Evolutionary conservation across 2,888 invertebrate genomes (phyloP).

Genomic region (Acanthosoma haemorrhoidale): DNA sequence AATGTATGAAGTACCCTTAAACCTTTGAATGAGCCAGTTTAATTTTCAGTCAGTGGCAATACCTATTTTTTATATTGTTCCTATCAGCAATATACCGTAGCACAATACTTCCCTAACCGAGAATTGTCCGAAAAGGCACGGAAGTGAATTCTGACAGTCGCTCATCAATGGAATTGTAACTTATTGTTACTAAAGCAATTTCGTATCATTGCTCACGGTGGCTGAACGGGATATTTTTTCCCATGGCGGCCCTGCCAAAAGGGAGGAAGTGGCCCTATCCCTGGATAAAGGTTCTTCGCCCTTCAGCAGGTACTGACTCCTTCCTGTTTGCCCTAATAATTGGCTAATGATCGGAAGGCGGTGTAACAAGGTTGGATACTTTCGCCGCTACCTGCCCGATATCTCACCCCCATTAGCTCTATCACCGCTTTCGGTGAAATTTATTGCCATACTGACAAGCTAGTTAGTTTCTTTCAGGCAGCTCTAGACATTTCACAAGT

Average conservation of each 20-base stretch:
- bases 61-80: no score
- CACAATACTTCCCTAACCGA: no score
- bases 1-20: no score
- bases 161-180: not conserved
- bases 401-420: not conserved
- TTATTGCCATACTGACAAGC: no score
- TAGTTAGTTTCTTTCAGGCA: no score
- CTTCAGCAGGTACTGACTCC: not conserved
- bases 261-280: slow-evolving; percentile 6
- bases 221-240: not conserved
- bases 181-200: slow-evolving; percentile 9
- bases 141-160: no score
- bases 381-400: not conserved
- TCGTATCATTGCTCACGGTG: slow-evolving; percentile 4
- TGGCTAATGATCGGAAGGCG: not conserved
- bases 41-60: no score
- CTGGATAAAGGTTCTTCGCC: not conserved
- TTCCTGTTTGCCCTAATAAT: slow-evolving; percentile 14
- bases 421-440: not conserved
- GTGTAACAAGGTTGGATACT: not conserved
- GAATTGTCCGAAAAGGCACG: no score
- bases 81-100: no score
- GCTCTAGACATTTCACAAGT: no score
- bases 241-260: not conserved
- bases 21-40: no score